Conservation (phyloP, 2,888 invertebrate species). For the Melinopterus prodromus region DNA sequence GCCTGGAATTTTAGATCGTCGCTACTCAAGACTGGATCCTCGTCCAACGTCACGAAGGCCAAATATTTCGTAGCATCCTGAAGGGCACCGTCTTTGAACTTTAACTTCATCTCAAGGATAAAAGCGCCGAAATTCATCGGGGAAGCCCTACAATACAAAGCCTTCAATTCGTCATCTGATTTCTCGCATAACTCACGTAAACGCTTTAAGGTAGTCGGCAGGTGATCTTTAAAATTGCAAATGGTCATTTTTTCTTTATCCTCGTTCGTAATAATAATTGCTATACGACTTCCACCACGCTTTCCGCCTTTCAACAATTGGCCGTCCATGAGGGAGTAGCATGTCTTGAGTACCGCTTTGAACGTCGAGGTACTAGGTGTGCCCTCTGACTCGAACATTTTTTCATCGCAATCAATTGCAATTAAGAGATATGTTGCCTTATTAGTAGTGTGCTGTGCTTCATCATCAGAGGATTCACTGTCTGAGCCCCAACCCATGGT, state of each 20-base stretch:
- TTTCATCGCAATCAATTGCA: slow-evolving; percentile 50
- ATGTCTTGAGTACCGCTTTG: slow-evolving; percentile 48
- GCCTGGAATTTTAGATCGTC: slow-evolving; percentile 48
- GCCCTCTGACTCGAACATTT: slow-evolving; percentile 47
- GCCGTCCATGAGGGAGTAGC: slow-evolving; percentile 47
- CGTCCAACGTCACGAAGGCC: slow-evolving; percentile 51
- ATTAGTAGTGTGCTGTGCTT: slow-evolving; percentile 37
- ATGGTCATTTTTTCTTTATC: slow-evolving; percentile 44
- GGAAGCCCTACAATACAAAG: slow-evolving; percentile 44
- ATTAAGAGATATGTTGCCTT: slow-evolving; percentile 51
- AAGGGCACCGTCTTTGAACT: slow-evolving; percentile 44
- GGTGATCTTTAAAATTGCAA: slow-evolving; percentile 45
- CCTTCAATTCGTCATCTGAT: slow-evolving; percentile 44
- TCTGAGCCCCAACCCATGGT: slow-evolving; percentile 30
- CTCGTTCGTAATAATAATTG: slow-evolving; percentile 46
- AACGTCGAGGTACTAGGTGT: slow-evolving; percentile 45
- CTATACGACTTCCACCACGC: slow-evolving; percentile 49
- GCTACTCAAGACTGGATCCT: slow-evolving; percentile 48
- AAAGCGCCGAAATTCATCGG: slow-evolving; percentile 48
- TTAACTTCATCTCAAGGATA: slow-evolving; percentile 49
- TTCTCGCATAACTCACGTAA: slow-evolving; percentile 35
- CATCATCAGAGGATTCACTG: slow-evolving; percentile 36
- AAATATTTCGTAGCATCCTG: slow-evolving; percentile 43
- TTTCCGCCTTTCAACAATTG: slow-evolving; percentile 46
- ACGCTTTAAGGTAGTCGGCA: slow-evolving; percentile 31